Evolutionary conservation across 2,797 vertebrate species (phyloP).

Genomic region (Sebastes taczanowskii): DNA sequence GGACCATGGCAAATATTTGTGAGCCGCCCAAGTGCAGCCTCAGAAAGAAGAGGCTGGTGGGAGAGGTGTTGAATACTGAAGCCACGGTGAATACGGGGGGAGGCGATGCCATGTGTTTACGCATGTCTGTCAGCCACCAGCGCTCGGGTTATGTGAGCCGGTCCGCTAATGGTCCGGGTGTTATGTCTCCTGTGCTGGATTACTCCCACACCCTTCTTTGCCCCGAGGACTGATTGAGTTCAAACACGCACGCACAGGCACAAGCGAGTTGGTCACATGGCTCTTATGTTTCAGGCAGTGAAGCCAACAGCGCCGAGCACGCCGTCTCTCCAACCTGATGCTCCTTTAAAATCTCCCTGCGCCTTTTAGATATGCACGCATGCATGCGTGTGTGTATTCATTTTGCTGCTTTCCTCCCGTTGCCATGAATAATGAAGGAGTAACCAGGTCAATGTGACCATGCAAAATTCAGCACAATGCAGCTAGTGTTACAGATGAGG

Average conservation of each 20-base stretch:
- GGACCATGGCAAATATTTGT: constrained; percentile 77
- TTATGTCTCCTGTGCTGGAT: constrained; percentile 73
- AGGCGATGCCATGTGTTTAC: constrained; percentile 75
- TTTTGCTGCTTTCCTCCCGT: constrained; percentile 62
- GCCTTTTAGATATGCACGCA: constrained; percentile 41
- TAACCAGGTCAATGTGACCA: constrained; percentile 81
- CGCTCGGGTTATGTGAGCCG: constrained; percentile 73
- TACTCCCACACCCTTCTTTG: constrained; percentile 61
- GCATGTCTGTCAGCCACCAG: constrained; percentile 73
- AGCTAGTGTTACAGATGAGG: constrained; percentile 79
- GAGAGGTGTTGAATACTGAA: constrained; percentile 62
- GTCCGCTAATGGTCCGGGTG: constrained; percentile 71
- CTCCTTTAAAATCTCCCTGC: constrained; percentile 39
- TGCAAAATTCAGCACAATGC: constrained; percentile 82
- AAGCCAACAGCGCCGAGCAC: constrained; percentile 25
- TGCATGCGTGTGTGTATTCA: constrained; percentile 42
- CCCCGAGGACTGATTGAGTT: constrained; percentile 66
- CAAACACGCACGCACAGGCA: constrained; percentile 45
- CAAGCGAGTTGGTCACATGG: constrained; percentile 47
- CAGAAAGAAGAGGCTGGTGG: constrained; percentile 55
- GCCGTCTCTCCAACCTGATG: constrained; percentile 38
- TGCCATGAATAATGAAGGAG: constrained; percentile 80
- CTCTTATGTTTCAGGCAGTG: constrained; percentile 59
- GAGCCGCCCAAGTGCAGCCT: constrained; percentile 62
- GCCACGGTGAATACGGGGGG: constrained; percentile 53